Percentiles rank a stretch among this genome's conserved stretches.
Conservation (phyloP, 2,888 invertebrate genomes). For the Catocala sponsa region DNA sequence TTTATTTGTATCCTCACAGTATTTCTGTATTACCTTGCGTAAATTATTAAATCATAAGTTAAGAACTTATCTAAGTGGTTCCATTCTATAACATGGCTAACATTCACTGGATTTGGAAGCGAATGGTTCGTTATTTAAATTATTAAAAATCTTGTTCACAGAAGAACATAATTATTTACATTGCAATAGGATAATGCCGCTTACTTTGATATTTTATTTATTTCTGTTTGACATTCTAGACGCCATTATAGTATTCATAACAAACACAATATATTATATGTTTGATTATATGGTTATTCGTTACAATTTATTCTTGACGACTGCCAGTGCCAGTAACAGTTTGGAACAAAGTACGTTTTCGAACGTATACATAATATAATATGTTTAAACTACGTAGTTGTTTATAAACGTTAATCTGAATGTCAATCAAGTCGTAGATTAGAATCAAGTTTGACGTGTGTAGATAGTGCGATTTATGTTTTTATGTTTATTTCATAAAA, state of each 20-base stretch:
- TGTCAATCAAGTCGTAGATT: no score
- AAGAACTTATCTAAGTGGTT: slow-evolving; percentile 6
- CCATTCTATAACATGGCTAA: slow-evolving; percentile 65
- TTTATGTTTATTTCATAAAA: slow-evolving; percentile 43
- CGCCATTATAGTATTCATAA: not conserved
- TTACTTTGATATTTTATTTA: no score
- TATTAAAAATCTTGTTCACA: not conserved
- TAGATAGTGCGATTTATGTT: slow-evolving; percentile 27
- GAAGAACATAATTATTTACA: no score
- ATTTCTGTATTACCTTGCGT: not conserved
- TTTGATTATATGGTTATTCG: not conserved
- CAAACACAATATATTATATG: not conserved
- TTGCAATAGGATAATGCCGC: no score
- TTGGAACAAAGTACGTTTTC: not conserved
- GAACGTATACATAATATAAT: no score
- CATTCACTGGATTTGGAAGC: slow-evolving; percentile 68
- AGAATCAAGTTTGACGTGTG: no score
- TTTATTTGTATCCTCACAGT: slow-evolving; percentile 6
- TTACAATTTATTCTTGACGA: not conserved
- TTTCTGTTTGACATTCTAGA: not conserved
- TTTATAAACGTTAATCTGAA: slow-evolving; percentile 28
- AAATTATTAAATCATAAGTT: not conserved
- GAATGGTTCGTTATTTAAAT: slow-evolving; percentile 68
- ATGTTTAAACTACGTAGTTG: not conserved
- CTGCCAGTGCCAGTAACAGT: slow-evolving; percentile 5